Evolutionary conservation across 2,113 vertebrate genomes (phyloP), one percentile per base, ranked within the genome.

Genomic region (Dendrocopos noguchii): DNA sequence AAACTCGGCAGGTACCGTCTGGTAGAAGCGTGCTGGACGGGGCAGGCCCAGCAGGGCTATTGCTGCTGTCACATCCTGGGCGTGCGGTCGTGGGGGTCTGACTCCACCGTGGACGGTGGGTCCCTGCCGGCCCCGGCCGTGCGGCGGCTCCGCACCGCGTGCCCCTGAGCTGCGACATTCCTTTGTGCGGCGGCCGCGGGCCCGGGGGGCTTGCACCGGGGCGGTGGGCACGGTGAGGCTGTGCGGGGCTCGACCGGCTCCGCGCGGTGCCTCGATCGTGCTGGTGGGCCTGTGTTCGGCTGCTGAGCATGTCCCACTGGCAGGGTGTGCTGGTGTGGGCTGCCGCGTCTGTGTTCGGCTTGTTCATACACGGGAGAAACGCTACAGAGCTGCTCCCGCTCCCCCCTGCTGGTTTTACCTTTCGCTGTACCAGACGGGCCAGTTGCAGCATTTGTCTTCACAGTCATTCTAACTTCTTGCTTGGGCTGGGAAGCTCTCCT

Each of bases 1-100:
- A 99, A 99, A 98, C 98, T 99, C 89, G 97, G 98, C 90, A 98
- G 98, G 99, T 99, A 97, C 90, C 81, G 76, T 72, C 63, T 65
- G 31, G 5, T 4, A 70, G 29, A 28, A 47, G 52, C 28, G 52
- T 29, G 12, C 13, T 52, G 39, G 64, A 8, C 36, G 17, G 34
- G 31, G 4, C 25, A 39, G 60, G 31, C 44, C 28, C 39, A 34
- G 12, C 34, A 36, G 18, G 25, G 50, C n/a, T 39, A 39, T 55
- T 24, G 36, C 15, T 60, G 76, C 53, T 39, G 57, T 36, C 80
- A 50, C 39, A 71, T 71, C 59, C 52, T 25, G 55, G 20, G 20
- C 19, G 56, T 12, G 59, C 42, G 29, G 17, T 34, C 28, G 19
- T 16, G 55, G 55, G 60, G 36, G 5, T 15, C 44, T 39, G 59